These are phyloP conservation scores for Echiichthys vipera DNA, from an alignment of 2,797 vertebrate species.

Conservation along the genomic window DNA sequence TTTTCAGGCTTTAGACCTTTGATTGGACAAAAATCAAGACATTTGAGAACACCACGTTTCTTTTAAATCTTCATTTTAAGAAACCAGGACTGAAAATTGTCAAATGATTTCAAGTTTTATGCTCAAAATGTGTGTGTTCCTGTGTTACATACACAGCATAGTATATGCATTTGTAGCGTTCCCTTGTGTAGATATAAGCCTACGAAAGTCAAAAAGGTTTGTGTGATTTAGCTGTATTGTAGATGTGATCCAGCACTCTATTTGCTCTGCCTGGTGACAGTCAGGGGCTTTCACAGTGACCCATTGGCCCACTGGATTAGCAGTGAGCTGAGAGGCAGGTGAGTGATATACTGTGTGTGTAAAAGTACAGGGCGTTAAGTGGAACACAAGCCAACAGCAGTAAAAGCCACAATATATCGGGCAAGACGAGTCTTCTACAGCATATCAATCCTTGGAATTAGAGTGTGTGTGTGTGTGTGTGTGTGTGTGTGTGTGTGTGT, in stretches of 20 bases:
- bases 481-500: conserved; percentile 20
- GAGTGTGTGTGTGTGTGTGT: conserved; percentile 16
- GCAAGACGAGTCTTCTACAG: conserved; percentile 46
- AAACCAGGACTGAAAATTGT: neutral
- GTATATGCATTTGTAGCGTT: neutral
- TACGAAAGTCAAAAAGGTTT: neutral
- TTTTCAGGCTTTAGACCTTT: neutral
- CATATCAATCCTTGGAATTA: conserved; percentile 50
- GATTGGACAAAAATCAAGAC: neutral
- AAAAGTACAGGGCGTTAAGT: conserved; percentile 77
- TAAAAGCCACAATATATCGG: conserved; percentile 80
- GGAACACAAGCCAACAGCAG: conserved; percentile 76
- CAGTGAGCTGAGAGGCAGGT: conserved; percentile 52
- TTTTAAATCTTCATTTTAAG: no score
- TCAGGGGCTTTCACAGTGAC: conserved; percentile 39
- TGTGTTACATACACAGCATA: neutral
- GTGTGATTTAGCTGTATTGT: conserved; percentile 1
- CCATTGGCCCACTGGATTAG: conserved; percentile 39
- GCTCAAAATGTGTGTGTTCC: neutral
- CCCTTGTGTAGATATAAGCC: neutral
- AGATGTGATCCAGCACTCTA: conserved; percentile 15
- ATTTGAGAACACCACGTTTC: neutral
- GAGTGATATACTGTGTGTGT: conserved; percentile 79
- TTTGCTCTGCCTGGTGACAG: conserved; percentile 40
- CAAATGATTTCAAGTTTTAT: neutral